These are phyloP conservation scores for Sturnus vulgaris DNA, from an alignment of 2,113 vertebrate genomes.

Conservation along the genomic window DNA sequence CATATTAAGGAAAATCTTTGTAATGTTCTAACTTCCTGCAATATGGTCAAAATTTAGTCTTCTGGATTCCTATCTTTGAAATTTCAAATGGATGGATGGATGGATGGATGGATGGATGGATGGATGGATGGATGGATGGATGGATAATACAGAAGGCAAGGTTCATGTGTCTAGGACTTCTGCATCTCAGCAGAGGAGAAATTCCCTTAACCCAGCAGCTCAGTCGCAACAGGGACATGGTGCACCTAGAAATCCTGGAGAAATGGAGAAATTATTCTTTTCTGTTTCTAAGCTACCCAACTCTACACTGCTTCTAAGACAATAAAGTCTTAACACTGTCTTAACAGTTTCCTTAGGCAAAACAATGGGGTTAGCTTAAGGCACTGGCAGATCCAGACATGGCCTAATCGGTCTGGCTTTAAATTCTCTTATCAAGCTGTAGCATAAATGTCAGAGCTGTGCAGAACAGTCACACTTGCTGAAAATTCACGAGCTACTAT, in stretches of 20 bases:
- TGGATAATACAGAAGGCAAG: neutral
- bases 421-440: neutral
- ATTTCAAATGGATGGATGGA: neutral
- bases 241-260: neutral
- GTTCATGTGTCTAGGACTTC: neutral
- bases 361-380: neutral
- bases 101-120: neutral
- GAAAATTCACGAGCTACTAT: neutral
- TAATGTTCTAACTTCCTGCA: neutral
- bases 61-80: neutral
- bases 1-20: neutral
- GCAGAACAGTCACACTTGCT: neutral
- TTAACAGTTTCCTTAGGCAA: neutral
- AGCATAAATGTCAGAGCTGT: neutral
- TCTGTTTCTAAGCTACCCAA: neutral
- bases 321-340: neutral
- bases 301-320: neutral
- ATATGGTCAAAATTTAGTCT: neutral
- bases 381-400: neutral
- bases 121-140: neutral
- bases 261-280: neutral
- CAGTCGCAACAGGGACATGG: neutral
- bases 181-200: neutral
- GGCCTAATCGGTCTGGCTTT: neutral
- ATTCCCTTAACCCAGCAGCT: rapidly evolving